These are phyloP conservation scores for Scylla paramamosain DNA, from an alignment of 1,140 invertebrate genomes.

Conservation along the genomic window DNA sequence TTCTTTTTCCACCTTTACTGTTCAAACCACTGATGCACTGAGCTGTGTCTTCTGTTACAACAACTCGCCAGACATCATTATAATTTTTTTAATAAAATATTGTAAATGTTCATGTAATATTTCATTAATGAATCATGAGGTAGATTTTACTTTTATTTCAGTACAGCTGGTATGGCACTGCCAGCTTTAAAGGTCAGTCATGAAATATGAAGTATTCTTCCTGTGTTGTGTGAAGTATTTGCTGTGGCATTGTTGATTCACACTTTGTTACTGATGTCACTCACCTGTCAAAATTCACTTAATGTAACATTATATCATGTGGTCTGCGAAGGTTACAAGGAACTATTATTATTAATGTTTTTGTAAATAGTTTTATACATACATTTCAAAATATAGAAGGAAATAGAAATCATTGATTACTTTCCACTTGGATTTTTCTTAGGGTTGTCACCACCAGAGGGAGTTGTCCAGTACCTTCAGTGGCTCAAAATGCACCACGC, in stretches of 20 bases:
- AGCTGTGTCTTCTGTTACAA: constrained; percentile 71
- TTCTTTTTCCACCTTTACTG: constrained; percentile 28
- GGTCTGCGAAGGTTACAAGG: background rate
- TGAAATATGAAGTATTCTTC: background rate
- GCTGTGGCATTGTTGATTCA: background rate
- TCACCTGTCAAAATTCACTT: background rate
- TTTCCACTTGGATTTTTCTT: background rate
- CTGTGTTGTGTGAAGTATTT: background rate
- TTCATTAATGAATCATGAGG: constrained; percentile 67
- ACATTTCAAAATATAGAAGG: constrained; percentile 35
- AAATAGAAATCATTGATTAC: constrained; percentile 15
- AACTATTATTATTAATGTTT: constrained; percentile 33
- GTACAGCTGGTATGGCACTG: background rate
- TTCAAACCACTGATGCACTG: constrained; percentile 70
- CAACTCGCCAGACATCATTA: constrained; percentile 69
- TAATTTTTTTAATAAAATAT: constrained; percentile 75
- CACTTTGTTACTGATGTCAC: background rate
- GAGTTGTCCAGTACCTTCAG: no score
- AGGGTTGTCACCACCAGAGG: background rate
- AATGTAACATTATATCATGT: background rate
- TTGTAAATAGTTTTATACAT: constrained; percentile 47
- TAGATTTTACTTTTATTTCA: constrained; percentile 34
- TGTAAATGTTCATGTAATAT: constrained; percentile 74
- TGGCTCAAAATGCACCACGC: no score
- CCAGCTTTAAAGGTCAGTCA: background rate